Evolutionary conservation across 2,888 invertebrate genomes (phyloP), one percentile per base, ranked within the genome.

Genomic region (Lasioglossum morio): DNA sequence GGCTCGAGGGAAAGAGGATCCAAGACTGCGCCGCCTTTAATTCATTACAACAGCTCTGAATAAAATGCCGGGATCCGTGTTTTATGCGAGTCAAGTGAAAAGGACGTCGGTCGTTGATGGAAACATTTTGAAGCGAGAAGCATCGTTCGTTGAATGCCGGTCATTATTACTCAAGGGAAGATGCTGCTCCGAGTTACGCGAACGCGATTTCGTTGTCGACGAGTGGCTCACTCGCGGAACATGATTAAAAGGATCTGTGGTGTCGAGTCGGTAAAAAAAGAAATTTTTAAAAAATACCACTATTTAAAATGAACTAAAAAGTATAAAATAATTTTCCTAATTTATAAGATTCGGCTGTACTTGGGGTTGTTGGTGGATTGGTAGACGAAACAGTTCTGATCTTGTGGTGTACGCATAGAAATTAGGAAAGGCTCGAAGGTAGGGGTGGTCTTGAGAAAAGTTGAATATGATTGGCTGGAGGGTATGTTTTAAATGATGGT

Each of bases 91-190:
- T n/a, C 7, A 23, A 37, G 43, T 43, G 72, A 73, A 78, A 78
- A 57, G 72, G 37, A 27, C 40, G 70, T 57, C 43, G 2, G 30
- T 60, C 53, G 73, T 79, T 72, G 60, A 72, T 74, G 79, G 46
- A 19, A 74, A n/a, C 63, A 73, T 63, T 73, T 63, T 69, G 40
- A 77, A 70, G 77, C 53, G 46, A 34, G 43, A 46, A 66, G 78
- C 63, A 72, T 73, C 79, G 63, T 79, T 37, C 60, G 46, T n/a
- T 73, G 63, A 79, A 73, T 79, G 43, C 43, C n/a, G 27, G 69
- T 27, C 48, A 53, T 77, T 70, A 70, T 53, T 70, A 14, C 77
- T 53, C 34, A 19, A 7, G n/a, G 27, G 3, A 37, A n/a, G 48
- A 77, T 77, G 16, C 19, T 70, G n/a, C 46, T 37, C 19, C 27